phyloP scores from a whole-genome alignment of 2,113 vertebrate genomes.

The Machaerirhynchus nigripectus region DNA sequence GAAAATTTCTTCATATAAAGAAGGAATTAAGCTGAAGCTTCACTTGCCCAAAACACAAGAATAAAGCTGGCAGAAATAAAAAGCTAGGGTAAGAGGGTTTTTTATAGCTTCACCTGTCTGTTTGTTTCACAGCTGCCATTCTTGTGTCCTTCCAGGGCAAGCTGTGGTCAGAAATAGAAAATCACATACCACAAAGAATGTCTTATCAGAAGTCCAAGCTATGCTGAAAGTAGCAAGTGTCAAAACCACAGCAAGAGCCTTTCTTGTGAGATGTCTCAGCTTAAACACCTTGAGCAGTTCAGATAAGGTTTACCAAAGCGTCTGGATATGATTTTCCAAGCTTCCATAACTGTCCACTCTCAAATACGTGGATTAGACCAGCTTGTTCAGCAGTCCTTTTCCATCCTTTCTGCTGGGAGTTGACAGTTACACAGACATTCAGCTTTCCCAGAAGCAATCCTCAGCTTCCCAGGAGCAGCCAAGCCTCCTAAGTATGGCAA shows the following conservation, averaged over 20 bases:
- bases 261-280: not conserved
- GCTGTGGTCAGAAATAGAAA: not conserved
- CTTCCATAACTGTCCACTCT: not conserved
- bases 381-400: not conserved
- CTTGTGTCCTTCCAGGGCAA: not conserved
- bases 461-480: not conserved
- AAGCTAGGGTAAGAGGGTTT: not conserved
- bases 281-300: not conserved
- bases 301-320: not conserved
- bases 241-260: not conserved
- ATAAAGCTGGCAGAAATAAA: not conserved
- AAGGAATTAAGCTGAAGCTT: not conserved
- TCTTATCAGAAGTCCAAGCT: not conserved
- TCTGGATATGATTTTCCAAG: not conserved
- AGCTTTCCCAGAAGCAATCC: not conserved
- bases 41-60: not conserved
- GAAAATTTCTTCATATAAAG: not conserved
- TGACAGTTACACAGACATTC: accelerated
- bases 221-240: not conserved
- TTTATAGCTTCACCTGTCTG: not conserved
- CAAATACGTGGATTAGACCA: not conserved
- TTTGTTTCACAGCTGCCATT: not conserved
- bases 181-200: not conserved
- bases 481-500: not conserved
- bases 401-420: not conserved